Evolutionary conservation across 1,140 invertebrate genomes (phyloP), one percentile per base, ranked within the genome.

Genomic region (Phortica variegata): DNA sequence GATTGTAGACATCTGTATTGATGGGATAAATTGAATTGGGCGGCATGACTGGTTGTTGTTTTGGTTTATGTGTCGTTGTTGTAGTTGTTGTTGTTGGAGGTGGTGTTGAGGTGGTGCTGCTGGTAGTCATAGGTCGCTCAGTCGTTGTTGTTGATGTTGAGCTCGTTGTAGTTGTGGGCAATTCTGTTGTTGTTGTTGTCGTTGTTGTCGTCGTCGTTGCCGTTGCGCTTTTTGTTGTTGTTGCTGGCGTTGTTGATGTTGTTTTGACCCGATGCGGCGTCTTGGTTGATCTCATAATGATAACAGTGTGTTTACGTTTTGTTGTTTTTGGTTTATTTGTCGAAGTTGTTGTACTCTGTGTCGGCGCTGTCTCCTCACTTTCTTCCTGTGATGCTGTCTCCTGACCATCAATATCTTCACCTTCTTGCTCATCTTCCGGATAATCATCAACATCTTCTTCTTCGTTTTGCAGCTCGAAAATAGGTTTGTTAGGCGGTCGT

Each of bases 1-100:
- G 63, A 38, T 66, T 63, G 21, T 65, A 58, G 32, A 65, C 49
- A 32, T 61, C 54, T 12, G 61, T 51, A 49, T 70, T 57, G 10
- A 37, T 39, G 52, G 50, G 41, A 54, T 18, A 39, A 47, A 12
- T 40, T 29, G 23, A 38, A 13, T 39, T 17, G n/a, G 58, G 20
- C 9, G 15, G 12, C 23, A 43, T 13, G 43, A 4, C 29, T 21
- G 15, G n/a, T n/a, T n/a, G 23, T 26, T 6, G 23, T 5, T 13
- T 37, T 40, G 1, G 31, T 23, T 19, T 23, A 39, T n/a, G 10
- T n/a, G 13, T n/a, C 45, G 31, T 1, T 19, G 34, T 13, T 40
- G 38, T 34, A 36, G 60, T 10, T 41, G 13, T 52, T 12, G 40
- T 36, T 7, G 26, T 20, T 21, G 31, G 12, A 1, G 17, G 2